Base-by-base conservation (phyloP, 1,140 invertebrate genomes). In the Cotesia typhae region DNA sequence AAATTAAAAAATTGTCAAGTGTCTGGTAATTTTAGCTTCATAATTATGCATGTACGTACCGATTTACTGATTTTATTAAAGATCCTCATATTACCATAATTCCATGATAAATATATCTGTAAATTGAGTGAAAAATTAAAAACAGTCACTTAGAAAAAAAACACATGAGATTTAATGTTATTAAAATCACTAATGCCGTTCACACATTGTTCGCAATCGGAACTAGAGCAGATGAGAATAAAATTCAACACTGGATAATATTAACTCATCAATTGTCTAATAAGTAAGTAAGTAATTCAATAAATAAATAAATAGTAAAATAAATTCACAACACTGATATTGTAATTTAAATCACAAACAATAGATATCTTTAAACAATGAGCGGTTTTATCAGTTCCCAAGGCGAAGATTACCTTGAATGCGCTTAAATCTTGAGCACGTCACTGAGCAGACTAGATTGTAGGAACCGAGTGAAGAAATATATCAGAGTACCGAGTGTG, bases 161-260 rank as follows among this genome's bases (percentile, higher is more conserved):
- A 20, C 20, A 59, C 20, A 20, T 59, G 2, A 59, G 20, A 5
- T 20, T 47, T 41, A 71, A 71, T 47, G 60, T n/a, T 20, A 72
- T 36, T 41, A 60, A 60, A 67, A 67, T 55, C 65, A 61, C 65
- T 67, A n/a, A 64, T 67, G 12, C 65, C 20, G 14, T 6, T 17
- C 53, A 41, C 12, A 67, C 53, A 36, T 36, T 47, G 67, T 35
- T 68, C 67, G 67, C 67, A 68, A 68, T 67, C 38, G 57, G 37
- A 72, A 72, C 38, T 72, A 57, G 71, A 72, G 71, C 71, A 47
- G 41, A 47, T 47, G 71, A 72, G 28, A 61, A 72, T 38, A 51
- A 38, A 28, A 9, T 20, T 35, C 38, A 55, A 67, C 9, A 67
- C 10, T 17, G 10, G 12, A 7, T 47, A n/a, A 47, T 47, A 65